Percentiles rank a stretch among this genome's conserved stretches.
Evolutionary conservation across 2,888 invertebrate species (phyloP).

Genomic region (Morpho helenor): DNA sequence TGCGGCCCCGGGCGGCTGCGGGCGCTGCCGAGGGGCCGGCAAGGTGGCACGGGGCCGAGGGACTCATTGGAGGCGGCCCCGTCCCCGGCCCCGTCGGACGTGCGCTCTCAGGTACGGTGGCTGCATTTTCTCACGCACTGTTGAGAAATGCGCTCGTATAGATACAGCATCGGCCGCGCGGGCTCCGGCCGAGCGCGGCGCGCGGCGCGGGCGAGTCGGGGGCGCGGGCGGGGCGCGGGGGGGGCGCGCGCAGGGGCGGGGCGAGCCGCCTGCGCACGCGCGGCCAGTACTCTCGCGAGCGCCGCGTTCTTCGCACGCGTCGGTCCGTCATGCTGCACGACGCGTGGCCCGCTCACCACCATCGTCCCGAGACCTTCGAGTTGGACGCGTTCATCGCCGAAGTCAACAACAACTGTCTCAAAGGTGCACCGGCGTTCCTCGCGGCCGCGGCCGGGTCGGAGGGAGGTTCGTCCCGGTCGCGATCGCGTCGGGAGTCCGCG

Average conservation of each 20-base stretch:
- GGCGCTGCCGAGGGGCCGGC: no score
- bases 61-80: no score
- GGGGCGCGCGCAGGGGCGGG: constrained; percentile 21
- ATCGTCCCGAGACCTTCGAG: constrained; percentile 51
- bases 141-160: no score
- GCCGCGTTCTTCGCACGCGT: constrained; percentile 30
- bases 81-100: no score
- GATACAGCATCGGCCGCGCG: constrained; percentile 27
- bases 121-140: no score
- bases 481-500: constrained; percentile 50
- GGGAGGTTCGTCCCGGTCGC: constrained; percentile 32
- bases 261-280: constrained; percentile 32
- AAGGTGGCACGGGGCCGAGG: no score
- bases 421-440: constrained; percentile 45
- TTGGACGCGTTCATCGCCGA: constrained; percentile 62
- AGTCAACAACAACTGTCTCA: constrained; percentile 56
- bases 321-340: constrained; percentile 57
- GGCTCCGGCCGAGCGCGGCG: constrained; percentile 15
- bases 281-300: constrained; percentile 31
- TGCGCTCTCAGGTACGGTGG: no score
- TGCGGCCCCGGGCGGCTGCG: no score
- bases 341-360: constrained; percentile 43
- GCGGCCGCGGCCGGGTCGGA: neutral
- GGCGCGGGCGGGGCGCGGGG: constrained; percentile 14
- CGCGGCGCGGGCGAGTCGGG: constrained; percentile 24